Evolutionary conservation across 2,797 vertebrate species (phyloP).

Genomic region (Melanotaenia parkinsoni): DNA sequence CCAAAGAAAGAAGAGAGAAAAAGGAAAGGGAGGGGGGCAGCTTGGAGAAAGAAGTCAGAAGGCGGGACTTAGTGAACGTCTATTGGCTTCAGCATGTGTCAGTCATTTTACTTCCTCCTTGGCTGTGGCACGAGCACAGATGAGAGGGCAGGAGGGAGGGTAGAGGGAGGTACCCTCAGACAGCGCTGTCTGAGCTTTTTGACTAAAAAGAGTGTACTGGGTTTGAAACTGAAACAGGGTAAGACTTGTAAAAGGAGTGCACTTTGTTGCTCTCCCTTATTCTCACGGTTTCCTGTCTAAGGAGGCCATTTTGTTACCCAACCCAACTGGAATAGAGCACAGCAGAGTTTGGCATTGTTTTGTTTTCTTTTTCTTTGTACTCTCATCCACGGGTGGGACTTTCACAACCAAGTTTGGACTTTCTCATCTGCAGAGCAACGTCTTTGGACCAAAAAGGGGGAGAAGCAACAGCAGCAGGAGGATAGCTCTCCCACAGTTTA

Average conservation of each 20-base stretch:
- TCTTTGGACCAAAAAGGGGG: conserved; percentile 39
- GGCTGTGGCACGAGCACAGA: conserved; percentile 66
- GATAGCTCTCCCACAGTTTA: conserved; percentile 11
- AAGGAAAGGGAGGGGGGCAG: conserved; percentile 58
- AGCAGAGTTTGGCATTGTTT: conserved; percentile 69
- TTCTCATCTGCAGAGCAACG: conserved; percentile 73
- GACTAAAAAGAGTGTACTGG: conserved; percentile 66
- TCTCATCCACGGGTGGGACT: conserved; percentile 40
- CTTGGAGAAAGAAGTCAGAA: conserved; percentile 44
- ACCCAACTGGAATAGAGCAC: conserved; percentile 57
- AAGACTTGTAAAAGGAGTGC: conserved; percentile 80
- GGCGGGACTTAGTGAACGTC: conserved; percentile 33
- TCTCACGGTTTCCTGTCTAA: conserved; percentile 81
- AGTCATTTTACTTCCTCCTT: conserved; percentile 87
- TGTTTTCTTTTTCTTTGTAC: conserved; percentile 17
- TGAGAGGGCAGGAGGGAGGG: conserved; percentile 66
- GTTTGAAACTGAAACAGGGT: conserved; percentile 85
- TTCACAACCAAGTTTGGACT: conserved; percentile 76
- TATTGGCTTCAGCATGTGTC: conserved; percentile 81
- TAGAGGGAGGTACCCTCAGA: conserved; percentile 74
- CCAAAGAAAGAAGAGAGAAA: conserved; percentile 46
- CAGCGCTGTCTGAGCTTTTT: conserved; percentile 49
- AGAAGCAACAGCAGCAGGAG: conserved; percentile 39
- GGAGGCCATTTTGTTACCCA: conserved; percentile 85
- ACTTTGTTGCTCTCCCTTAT: conserved; percentile 70